A percentile compares a stretch with the other conserved stretches of the same genome.
Evolutionary conservation across 1,140 invertebrate genomes (phyloP).

Genomic region (Penaeus indicus): DNA sequence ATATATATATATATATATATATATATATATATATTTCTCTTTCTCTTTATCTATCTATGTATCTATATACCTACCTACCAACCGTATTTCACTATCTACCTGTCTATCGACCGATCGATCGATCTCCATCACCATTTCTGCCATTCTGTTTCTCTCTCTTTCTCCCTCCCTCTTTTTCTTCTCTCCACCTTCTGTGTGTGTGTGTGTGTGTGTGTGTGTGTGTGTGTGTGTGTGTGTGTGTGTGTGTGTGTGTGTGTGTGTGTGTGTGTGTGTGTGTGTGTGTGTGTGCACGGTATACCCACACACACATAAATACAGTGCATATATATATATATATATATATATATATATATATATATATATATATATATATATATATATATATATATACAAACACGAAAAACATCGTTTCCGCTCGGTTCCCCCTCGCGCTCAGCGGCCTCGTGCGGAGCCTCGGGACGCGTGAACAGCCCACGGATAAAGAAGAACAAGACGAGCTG

Average conservation of each 20-base stretch:
- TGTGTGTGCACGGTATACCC: neutral
- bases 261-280: neutral
- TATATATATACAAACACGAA: too few relatives aligned
- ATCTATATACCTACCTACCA: too few relatives aligned
- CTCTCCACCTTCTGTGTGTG: neutral
- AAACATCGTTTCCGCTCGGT: too few relatives aligned
- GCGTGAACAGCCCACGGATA: too few relatives aligned
- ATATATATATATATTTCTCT: slow-evolving; percentile 14
- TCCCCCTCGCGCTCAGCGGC: too few relatives aligned
- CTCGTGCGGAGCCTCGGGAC: too few relatives aligned
- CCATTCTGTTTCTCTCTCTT: neutral
- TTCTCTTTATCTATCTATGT: neutral
- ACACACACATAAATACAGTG: neutral
- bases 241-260: neutral
- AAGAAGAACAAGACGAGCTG: too few relatives aligned
- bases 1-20: slow-evolving; percentile 8
- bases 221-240: neutral
- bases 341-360: slow-evolving; percentile 25
- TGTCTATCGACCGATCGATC: neutral
- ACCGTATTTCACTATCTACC: neutral
- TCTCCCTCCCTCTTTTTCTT: neutral
- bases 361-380: slow-evolving; percentile 2
- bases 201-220: neutral
- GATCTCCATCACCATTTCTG: neutral
- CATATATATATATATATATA: slow-evolving; percentile 3